Conservation (phyloP, 2,888 invertebrate genomes). For the Dynastes hyllus region DNA sequence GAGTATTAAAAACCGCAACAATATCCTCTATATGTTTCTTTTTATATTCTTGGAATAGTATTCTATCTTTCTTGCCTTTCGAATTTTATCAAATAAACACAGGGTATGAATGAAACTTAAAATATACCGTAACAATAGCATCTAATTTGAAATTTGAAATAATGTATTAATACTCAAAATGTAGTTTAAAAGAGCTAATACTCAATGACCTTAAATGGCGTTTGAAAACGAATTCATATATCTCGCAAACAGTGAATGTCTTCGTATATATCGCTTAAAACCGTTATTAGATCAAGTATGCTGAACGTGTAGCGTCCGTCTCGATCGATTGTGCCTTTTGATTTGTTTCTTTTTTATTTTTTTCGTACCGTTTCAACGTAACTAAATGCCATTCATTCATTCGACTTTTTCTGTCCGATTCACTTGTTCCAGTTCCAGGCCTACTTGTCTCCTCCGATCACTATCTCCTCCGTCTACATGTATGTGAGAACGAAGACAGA, state of each 20-base stretch:
- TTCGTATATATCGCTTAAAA: slow-evolving; percentile 34
- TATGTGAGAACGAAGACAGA: slow-evolving; percentile 44
- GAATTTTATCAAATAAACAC: too few species aligned
- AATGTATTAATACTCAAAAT: background rate
- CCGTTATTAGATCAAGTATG: slow-evolving; percentile 47
- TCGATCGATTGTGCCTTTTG: slow-evolving; percentile 41
- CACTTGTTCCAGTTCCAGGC: slow-evolving; percentile 46
- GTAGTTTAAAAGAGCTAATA: background rate
- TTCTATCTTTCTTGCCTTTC: too few species aligned
- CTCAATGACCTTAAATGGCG: background rate
- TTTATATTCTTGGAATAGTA: too few species aligned
- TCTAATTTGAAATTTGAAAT: too few species aligned
- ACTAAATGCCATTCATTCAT: slow-evolving; percentile 43
- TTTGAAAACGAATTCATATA: slow-evolving; percentile 16
- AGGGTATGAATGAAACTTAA: too few species aligned
- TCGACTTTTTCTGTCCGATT: slow-evolving; percentile 44
- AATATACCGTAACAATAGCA: too few species aligned
- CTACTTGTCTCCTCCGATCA: slow-evolving; percentile 42
- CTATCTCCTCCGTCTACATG: slow-evolving; percentile 35
- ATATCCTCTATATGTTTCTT: too few species aligned
- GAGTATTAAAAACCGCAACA: too few species aligned
- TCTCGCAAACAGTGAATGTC: slow-evolving; percentile 7
- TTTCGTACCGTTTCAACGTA: slow-evolving; percentile 42
- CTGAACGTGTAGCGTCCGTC: slow-evolving; percentile 39
- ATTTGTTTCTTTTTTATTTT: slow-evolving; percentile 19